phyloP scores from a whole-genome alignment of 2,797 vertebrate genomes.

The Danio jaintianensis region DNA sequence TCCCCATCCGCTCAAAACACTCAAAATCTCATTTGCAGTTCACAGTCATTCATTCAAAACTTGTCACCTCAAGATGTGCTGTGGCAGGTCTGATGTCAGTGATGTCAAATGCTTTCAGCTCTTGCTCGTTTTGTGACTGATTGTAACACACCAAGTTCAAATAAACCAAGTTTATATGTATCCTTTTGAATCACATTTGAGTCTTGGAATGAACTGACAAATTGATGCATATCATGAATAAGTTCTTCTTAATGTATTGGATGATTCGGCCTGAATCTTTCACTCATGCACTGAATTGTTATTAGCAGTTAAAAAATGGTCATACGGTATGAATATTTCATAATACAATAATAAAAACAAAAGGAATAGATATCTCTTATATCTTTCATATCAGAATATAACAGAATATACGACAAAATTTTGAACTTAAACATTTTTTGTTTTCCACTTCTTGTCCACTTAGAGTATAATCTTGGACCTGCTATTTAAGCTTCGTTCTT shows the following conservation, averaged over 20 bases:
- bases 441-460: no score
- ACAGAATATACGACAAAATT: no score
- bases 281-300: not conserved
- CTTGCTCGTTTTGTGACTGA: not conserved
- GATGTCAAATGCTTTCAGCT: not conserved
- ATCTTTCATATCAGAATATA: no score
- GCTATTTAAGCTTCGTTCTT: no score
- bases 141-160: not conserved
- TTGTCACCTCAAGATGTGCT: slow-evolving; percentile 1
- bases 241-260: not conserved
- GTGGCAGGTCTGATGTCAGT: not conserved
- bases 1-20: not conserved
- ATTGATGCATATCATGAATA: not conserved
- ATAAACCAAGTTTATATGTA: not conserved
- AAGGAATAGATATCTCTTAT: no score
- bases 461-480: no score
- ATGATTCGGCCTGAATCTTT: not conserved
- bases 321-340: no score
- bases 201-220: not conserved
- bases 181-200: not conserved
- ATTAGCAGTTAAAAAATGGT: not conserved
- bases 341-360: no score
- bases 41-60: slow-evolving; percentile 1
- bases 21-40: slow-evolving; percentile 2
- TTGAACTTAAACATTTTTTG: no score